Conservation (phyloP, 2,888 invertebrate species). For the Thera obeliscata region DNA sequence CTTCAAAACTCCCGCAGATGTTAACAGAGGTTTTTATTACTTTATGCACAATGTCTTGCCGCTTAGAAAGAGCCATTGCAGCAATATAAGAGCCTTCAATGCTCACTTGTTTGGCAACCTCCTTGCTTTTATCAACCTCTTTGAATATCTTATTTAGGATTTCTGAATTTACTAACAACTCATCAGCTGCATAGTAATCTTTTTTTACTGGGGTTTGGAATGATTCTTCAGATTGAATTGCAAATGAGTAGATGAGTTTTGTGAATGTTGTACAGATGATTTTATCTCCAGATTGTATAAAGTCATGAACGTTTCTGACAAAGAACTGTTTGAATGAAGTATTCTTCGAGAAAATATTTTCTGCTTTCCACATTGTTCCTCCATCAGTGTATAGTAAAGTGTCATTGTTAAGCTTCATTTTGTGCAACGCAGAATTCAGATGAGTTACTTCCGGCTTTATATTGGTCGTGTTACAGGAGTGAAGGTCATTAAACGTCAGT, state of each 20-base stretch:
- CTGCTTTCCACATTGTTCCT: slow-evolving; percentile 64
- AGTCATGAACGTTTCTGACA: slow-evolving; percentile 64
- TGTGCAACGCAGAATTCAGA: slow-evolving; percentile 65
- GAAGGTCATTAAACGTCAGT: slow-evolving; percentile 47
- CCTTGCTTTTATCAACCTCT: slow-evolving; percentile 59
- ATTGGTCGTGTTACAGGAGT: not conserved
- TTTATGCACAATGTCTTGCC: slow-evolving; percentile 64
- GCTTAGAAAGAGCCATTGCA: slow-evolving; percentile 64
- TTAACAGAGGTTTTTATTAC: slow-evolving; percentile 52
- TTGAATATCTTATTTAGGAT: slow-evolving; percentile 59
- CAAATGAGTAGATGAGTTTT: slow-evolving; percentile 62
- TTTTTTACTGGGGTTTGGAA: slow-evolving; percentile 49
- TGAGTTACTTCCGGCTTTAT: slow-evolving; percentile 52
- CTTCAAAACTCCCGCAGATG: slow-evolving; percentile 64
- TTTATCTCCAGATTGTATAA: slow-evolving; percentile 55
- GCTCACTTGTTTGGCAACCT: slow-evolving; percentile 52
- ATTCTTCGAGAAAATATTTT: slow-evolving; percentile 53
- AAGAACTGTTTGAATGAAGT: slow-evolving; percentile 57
- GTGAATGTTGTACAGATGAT: slow-evolving; percentile 68
- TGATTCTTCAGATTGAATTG: slow-evolving; percentile 51
- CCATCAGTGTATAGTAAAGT: slow-evolving; percentile 68
- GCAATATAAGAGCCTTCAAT: slow-evolving; percentile 64
- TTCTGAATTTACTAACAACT: slow-evolving; percentile 59
- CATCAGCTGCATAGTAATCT: slow-evolving; percentile 58
- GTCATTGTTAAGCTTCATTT: slow-evolving; percentile 51